Conservation (phyloP, 1,140 invertebrate genomes). For the Helicorthomorpha holstii region DNA sequence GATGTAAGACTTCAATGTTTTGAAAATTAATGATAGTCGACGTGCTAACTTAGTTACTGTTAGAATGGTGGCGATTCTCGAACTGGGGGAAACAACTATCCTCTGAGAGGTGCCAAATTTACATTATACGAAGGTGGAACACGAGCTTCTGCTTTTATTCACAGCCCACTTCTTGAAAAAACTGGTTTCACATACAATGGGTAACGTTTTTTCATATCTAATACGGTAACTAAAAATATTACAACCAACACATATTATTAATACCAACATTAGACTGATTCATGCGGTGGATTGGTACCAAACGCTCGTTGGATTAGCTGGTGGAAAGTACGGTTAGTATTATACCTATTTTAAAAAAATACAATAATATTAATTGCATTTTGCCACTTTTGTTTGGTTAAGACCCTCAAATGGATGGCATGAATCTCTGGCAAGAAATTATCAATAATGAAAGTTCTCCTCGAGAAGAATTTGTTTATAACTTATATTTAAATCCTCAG, state of each 20-base stretch:
- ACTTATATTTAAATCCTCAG: conserved; percentile 20
- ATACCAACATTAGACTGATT: conserved; percentile 27
- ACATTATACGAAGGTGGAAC: conserved; percentile 31
- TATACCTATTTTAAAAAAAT: no score
- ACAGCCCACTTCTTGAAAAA: conserved; percentile 16
- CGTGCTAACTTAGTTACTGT: conserved; percentile 13
- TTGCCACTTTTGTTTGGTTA: no score
- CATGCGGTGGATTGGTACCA: conserved; percentile 32
- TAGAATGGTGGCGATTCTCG: conserved; percentile 27
- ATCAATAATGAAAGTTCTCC: conserved; percentile 13
- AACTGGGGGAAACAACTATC: conserved; percentile 29
- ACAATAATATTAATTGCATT: no score
- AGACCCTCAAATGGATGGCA: conserved; percentile 17
- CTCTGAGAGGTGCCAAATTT: conserved; percentile 28
- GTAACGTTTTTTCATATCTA: no score
- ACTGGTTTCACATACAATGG: conserved; percentile 5
- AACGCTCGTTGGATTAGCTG: conserved; percentile 26
- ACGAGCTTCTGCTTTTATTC: conserved; percentile 22
- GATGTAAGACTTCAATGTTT: conserved; percentile 20
- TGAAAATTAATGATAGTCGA: neutral
- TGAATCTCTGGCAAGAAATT: conserved; percentile 23
- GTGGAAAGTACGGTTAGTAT: conserved; percentile 14
- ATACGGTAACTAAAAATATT: no score
- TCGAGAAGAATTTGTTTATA: conserved; percentile 25
- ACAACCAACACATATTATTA: no score